phyloP scores from a whole-genome alignment of 2,113 vertebrate species.

The Ophthalmolycus amberensis region DNA sequence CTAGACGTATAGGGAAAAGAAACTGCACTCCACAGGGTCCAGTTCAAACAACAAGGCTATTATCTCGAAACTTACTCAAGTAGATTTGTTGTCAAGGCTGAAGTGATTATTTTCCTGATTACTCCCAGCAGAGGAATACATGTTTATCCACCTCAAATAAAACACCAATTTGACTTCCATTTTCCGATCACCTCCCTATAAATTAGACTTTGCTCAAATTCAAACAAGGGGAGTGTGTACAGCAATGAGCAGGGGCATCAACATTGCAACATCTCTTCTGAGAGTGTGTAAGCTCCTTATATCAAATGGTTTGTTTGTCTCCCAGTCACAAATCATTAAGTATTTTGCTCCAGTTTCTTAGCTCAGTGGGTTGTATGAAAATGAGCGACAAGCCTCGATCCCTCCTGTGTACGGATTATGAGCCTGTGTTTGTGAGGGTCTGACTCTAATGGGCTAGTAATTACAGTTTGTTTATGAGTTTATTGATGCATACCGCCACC shows the following conservation, averaged over 20 bases:
- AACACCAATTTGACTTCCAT: conserved; percentile 62
- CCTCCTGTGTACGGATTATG: conserved; percentile 81
- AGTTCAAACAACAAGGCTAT: conserved; percentile 62
- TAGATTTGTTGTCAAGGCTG: conserved; percentile 48
- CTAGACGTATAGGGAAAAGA: conserved; percentile 59
- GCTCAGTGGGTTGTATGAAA: conserved; percentile 77
- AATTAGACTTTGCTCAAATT: conserved; percentile 65
- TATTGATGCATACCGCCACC: conserved; percentile 79
- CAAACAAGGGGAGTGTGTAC: conserved; percentile 57
- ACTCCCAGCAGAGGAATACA: conserved; percentile 61
- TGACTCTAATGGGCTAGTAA: conserved; percentile 82
- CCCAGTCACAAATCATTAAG: conserved; percentile 81
- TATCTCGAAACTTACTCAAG: conserved; percentile 47
- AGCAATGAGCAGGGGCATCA: conserved; percentile 47
- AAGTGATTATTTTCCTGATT: conserved; percentile 69
- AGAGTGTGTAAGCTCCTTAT: conserved; percentile 79
- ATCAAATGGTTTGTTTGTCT: conserved; percentile 77
- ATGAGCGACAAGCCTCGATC: conserved; percentile 74
- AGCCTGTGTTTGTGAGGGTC: conserved; percentile 77
- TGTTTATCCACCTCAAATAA: conserved; percentile 73
- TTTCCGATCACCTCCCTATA: conserved; percentile 68
- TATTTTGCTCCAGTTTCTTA: conserved; percentile 74
- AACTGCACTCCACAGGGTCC: conserved; percentile 47
- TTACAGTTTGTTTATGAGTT: conserved; percentile 84
- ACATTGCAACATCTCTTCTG: conserved; percentile 67